A percentile compares a stretch with the other conserved stretches of the same genome.
Conservation (phyloP, 1,140 invertebrate species). For the Listronotus oregonensis region DNA sequence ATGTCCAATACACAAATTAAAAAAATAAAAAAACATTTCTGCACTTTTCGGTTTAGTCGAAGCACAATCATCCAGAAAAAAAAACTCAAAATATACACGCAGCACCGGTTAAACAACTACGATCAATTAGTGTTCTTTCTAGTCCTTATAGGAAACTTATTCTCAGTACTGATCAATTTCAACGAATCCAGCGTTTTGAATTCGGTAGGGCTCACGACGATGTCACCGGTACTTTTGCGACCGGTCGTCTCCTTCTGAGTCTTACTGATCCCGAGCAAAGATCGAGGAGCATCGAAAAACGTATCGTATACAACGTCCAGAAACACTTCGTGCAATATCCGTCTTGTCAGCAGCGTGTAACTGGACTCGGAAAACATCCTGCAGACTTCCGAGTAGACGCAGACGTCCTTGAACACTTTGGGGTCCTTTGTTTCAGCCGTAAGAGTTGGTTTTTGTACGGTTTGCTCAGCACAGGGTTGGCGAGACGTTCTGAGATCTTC, state of each 20-base stretch:
- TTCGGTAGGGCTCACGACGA: constrained; percentile 37
- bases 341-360: constrained; percentile 80
- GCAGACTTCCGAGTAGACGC: constrained; percentile 92
- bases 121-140: constrained; percentile 31
- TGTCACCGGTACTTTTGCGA: constrained; percentile 35
- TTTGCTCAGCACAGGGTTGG: constrained; percentile 72
- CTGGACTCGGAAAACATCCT: constrained; percentile 76
- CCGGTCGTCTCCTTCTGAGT: constrained; percentile 24
- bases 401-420: constrained; percentile 82
- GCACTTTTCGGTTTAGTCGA: too few relatives aligned
- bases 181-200: constrained; percentile 50
- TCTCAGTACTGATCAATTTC: constrained; percentile 52
- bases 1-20: too few relatives aligned
- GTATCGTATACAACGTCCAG: constrained; percentile 80
- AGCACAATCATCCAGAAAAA: too few relatives aligned
- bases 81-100: too few relatives aligned
- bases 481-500: constrained; percentile 68
- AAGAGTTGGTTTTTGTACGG: constrained; percentile 70
- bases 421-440: constrained; percentile 86
- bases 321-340: constrained; percentile 94
- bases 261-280: constrained; percentile 1
- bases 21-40: too few relatives aligned
- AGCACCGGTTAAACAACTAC: background rate
- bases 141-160: constrained; percentile 55
- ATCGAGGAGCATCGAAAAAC: constrained; percentile 53